Percentiles rank a stretch among this genome's conserved stretches.
These are phyloP conservation scores for Ameiurus melas DNA, from an alignment of 2,113 vertebrate genomes.

Conservation along the genomic window DNA sequence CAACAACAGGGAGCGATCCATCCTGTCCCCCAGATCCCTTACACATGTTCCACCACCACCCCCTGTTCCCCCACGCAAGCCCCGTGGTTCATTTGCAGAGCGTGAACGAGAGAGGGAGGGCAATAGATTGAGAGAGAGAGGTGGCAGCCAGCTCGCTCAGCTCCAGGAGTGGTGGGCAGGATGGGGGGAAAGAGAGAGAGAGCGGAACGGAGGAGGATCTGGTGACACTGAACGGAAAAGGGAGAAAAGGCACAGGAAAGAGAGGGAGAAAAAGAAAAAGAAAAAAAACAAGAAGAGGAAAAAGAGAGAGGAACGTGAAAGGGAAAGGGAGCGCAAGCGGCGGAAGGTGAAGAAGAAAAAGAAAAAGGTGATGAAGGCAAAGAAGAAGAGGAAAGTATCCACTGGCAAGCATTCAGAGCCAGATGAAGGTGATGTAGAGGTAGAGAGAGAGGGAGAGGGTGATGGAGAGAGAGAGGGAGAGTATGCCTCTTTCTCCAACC, in stretches of 20 bases:
- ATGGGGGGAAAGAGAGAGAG: constrained; percentile 73
- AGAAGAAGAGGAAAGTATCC: constrained; percentile 71
- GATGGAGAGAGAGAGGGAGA: constrained; percentile 69
- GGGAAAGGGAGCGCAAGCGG: constrained; percentile 73
- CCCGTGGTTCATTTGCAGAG: constrained; percentile 69
- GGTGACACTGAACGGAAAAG: constrained; percentile 71
- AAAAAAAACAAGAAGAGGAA: constrained; percentile 76
- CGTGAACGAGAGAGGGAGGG: constrained; percentile 67
- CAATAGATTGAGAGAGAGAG: constrained; percentile 69
- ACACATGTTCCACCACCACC: constrained; percentile 76
- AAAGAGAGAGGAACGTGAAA: constrained; percentile 66
- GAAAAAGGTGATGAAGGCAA: constrained; percentile 74
- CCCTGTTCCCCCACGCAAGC: constrained; percentile 78
- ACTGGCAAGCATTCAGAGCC: constrained; percentile 71
- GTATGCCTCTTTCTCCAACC: constrained; percentile 73
- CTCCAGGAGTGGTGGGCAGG: constrained; percentile 80
- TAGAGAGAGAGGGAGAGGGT: constrained; percentile 71
- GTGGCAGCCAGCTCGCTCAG: constrained; percentile 75
- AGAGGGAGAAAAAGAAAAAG: constrained; percentile 78
- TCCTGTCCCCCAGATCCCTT: constrained; percentile 71
- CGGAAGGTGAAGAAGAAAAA: constrained; percentile 77
- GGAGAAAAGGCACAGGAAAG: constrained; percentile 75
- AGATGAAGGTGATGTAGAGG: constrained; percentile 74
- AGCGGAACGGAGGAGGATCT: constrained; percentile 53
- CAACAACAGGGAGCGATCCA: constrained; percentile 67